Percentiles rank a stretch among this genome's conserved stretches.
phyloP scores from a whole-genome alignment of 2,113 vertebrate genomes.

The Seriola rivoliana region DNA sequence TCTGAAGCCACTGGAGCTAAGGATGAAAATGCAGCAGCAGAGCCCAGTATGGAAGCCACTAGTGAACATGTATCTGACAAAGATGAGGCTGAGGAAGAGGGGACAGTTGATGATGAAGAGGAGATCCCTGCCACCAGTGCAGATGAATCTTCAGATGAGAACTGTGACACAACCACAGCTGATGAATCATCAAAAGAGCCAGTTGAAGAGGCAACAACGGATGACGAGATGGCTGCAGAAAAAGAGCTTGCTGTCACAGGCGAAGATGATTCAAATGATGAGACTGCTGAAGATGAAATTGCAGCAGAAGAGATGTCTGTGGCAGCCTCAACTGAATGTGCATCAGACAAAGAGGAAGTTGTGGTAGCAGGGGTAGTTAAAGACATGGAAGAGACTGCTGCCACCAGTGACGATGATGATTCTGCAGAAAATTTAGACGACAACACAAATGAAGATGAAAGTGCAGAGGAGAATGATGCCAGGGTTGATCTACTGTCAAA shows the following conservation, averaged over 20 bases:
- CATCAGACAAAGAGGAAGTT: constrained; percentile 6
- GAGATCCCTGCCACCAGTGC: constrained; percentile 24
- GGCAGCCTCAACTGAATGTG: neutral
- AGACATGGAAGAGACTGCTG: constrained; percentile 1
- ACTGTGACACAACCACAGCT: constrained; percentile 26
- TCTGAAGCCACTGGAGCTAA: neutral
- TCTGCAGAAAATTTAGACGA: neutral
- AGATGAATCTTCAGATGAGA: constrained; percentile 19
- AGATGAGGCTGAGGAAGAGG: neutral
- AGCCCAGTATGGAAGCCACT: neutral
- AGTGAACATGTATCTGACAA: constrained; percentile 8
- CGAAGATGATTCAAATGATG: constrained; percentile 43
- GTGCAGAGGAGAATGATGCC: neutral
- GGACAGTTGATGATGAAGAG: constrained; percentile 12
- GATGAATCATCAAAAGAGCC: neutral
- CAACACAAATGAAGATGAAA: neutral
- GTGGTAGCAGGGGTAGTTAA: neutral
- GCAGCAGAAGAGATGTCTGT: constrained; percentile 21
- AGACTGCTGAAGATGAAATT: constrained; percentile 21
- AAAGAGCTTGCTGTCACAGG: constrained; percentile 24
- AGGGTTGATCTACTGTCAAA: neutral
- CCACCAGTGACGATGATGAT: constrained; percentile 23
- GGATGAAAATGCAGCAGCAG: constrained; percentile 28
- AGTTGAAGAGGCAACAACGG: neutral
- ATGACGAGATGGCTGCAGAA: neutral